A percentile compares a stretch with the other conserved stretches of the same genome.
These are phyloP conservation scores for Phaethornis superciliosus DNA, from an alignment of 2,113 vertebrate genomes.

Conservation along the genomic window DNA sequence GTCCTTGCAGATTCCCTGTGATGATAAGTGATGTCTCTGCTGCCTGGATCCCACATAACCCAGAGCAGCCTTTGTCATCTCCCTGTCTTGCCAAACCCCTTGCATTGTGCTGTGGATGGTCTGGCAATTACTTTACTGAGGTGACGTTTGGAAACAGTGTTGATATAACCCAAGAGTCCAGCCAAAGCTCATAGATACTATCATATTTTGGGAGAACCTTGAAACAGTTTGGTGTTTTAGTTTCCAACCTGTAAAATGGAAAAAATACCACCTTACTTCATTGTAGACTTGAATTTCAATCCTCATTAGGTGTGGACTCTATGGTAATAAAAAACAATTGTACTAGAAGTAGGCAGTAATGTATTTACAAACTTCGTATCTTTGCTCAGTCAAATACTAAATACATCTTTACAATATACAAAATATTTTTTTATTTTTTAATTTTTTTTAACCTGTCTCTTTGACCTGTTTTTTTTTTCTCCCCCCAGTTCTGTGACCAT, in stretches of 20 bases:
- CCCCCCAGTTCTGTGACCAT: neutral
- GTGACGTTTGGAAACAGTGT: neutral
- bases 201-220: neutral
- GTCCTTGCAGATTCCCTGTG: neutral
- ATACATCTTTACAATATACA: too few relatives aligned
- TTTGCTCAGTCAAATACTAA: neutral
- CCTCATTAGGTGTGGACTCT: neutral
- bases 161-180: neutral
- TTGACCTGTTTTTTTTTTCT: constrained; percentile 6
- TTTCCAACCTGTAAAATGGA: constrained; percentile 31
- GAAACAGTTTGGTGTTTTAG: neutral
- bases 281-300: neutral
- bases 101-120: neutral
- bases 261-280: constrained; percentile 8
- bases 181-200: neutral
- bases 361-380: constrained; percentile 13
- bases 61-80: neutral
- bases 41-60: neutral
- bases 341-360: neutral
- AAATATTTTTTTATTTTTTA: too few relatives aligned
- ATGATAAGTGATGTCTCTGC: neutral
- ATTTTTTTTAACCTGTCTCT: neutral
- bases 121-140: neutral
- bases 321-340: neutral
- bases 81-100: neutral